These are phyloP conservation scores for Phymorhynchus buccinoides DNA, from an alignment of 1,140 invertebrate species.

Conservation along the genomic window DNA sequence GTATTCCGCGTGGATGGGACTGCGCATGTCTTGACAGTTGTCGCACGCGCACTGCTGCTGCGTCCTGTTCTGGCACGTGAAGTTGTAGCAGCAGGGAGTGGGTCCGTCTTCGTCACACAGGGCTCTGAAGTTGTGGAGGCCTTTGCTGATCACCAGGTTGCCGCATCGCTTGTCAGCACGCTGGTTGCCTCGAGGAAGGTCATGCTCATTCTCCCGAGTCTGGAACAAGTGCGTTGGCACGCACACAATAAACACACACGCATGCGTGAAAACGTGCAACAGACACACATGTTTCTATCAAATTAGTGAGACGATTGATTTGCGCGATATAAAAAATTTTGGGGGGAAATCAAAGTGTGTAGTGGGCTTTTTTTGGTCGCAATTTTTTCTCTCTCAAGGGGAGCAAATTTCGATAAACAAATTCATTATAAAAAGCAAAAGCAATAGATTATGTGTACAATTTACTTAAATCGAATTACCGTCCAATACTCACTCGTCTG, in stretches of 20 bases:
- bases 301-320: no score
- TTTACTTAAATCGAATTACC: no score
- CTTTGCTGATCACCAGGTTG: constrained; percentile 16
- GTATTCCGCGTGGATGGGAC: constrained; percentile 43
- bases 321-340: no score
- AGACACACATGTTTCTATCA: no score
- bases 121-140: constrained; percentile 35
- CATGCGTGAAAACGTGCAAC: constrained; percentile 42
- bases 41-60: constrained; percentile 41
- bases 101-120: constrained; percentile 46
- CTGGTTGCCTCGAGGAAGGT: constrained; percentile 32
- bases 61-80: constrained; percentile 30
- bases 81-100: constrained; percentile 47
- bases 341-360: no score
- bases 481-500: no score
- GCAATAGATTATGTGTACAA: no score
- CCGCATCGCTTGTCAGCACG: constrained; percentile 42
- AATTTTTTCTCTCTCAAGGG: no score
- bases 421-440: no score
- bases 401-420: no score
- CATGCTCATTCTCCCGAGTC: background rate
- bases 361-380: no score
- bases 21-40: constrained; percentile 41
- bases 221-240: background rate
- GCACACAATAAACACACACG: constrained; percentile 29